Percentiles rank a stretch among this genome's conserved stretches.
These are phyloP conservation scores for Heliornis fulica DNA, from an alignment of 2,113 vertebrate species.

Conservation along the genomic window DNA sequence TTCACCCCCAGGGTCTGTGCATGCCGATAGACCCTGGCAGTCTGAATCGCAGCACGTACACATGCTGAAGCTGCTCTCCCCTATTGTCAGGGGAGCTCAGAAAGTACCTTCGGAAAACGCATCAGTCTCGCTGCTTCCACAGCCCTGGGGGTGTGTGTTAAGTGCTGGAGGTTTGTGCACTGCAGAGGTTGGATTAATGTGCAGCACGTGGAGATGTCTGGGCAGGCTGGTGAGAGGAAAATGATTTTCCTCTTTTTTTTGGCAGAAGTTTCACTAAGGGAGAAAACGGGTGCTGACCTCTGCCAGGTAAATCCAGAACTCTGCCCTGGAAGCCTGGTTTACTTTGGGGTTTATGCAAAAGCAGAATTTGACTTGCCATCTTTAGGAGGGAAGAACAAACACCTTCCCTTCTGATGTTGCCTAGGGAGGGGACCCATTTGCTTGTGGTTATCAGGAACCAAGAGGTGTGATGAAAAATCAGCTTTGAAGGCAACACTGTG, in stretches of 20 bases:
- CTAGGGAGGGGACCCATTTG: not conserved
- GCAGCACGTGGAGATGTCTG: not conserved
- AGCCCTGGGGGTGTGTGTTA: not conserved
- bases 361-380: not conserved
- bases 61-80: not conserved
- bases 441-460: not conserved
- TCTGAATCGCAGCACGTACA: not conserved
- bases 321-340: not conserved
- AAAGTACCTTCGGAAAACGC: accelerated
- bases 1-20: accelerated
- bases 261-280: not conserved
- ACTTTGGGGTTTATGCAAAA: not conserved
- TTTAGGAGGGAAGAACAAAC: not conserved
- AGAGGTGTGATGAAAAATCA: not conserved
- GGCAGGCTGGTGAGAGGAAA: not conserved
- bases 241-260: not conserved
- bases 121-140: not conserved
- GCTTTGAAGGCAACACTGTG: too few relatives aligned
- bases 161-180: not conserved
- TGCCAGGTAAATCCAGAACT: not conserved
- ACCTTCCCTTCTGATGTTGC: accelerated
- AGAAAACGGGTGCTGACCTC: not conserved
- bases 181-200: not conserved
- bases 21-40: not conserved
- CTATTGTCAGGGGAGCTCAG: not conserved